phyloP scores from a whole-genome alignment of 2,888 invertebrate genomes.

The Notocelia uddmanniana region DNA sequence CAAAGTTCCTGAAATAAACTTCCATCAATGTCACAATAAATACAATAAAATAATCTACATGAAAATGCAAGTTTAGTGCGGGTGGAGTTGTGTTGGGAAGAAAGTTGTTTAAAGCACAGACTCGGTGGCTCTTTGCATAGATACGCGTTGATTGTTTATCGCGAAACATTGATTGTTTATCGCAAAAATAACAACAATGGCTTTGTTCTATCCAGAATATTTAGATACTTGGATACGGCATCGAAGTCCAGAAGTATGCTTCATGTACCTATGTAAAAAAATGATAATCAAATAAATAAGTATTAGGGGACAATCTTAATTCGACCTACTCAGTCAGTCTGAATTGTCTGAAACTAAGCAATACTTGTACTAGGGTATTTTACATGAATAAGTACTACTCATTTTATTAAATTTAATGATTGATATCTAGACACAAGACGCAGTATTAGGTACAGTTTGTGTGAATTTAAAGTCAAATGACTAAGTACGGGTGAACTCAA shows the following conservation, averaged over 20 bases:
- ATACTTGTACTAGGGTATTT: no score
- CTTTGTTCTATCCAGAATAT: background rate
- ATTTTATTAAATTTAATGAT: no score
- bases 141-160: background rate
- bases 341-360: no score
- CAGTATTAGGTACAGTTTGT: no score
- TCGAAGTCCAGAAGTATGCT: background rate
- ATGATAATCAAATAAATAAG: no score
- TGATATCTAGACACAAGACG: no score
- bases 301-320: no score
- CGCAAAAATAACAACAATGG: background rate
- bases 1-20: constrained; percentile 40
- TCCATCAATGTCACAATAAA: constrained; percentile 44
- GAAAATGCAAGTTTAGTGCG: constrained; percentile 39
- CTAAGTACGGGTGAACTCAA: background rate
- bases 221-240: background rate
- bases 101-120: constrained; percentile 34
- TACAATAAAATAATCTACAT: constrained; percentile 40
- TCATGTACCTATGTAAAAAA: background rate
- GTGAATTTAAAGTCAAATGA: no score
- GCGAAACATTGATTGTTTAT: background rate
- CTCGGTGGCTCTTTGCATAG: background rate
- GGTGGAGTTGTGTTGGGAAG: constrained; percentile 13
- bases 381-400: no score
- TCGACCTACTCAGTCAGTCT: no score